Percentiles rank a stretch among this genome's conserved stretches.
phyloP scores from a whole-genome alignment of 2,113 vertebrate genomes.

The Microcebus murinus region DNA sequence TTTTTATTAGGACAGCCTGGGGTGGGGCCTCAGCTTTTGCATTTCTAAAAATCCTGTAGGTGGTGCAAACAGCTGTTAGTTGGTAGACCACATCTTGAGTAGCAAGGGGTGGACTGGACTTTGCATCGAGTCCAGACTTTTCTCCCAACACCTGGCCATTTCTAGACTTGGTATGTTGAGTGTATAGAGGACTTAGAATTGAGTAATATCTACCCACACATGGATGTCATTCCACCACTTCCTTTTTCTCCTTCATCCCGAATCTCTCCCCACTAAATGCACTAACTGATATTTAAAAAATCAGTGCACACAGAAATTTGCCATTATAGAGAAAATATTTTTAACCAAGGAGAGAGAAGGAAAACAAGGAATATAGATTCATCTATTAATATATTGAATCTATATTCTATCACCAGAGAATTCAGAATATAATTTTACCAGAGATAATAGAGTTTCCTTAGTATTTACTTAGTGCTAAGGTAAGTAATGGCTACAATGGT shows the following conservation, averaged over 20 bases:
- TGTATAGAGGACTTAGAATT: background rate
- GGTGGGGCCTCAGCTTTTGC: background rate
- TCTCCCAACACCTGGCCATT: background rate
- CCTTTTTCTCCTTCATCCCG: background rate
- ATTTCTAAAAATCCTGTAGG: background rate
- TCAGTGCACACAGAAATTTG: background rate
- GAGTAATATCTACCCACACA: background rate
- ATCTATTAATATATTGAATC: background rate
- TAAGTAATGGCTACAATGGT: slow-evolving; percentile 72
- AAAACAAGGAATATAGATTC: background rate
- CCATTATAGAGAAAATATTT: slow-evolving; percentile 33
- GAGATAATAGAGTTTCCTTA: slow-evolving; percentile 60
- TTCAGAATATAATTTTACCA: slow-evolving; percentile 50
- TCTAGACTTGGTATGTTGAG: background rate
- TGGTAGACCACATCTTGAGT: background rate
- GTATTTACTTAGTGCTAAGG: slow-evolving; percentile 58
- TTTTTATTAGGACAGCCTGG: background rate
- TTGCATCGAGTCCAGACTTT: background rate
- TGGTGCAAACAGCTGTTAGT: background rate
- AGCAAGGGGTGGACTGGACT: too few species aligned
- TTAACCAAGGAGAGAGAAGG: background rate
- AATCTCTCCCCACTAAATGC: background rate
- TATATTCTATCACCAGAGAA: background rate
- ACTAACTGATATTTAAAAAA: background rate
- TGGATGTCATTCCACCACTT: background rate